Percentiles rank a stretch among this genome's conserved stretches.
phyloP scores from a whole-genome alignment of 2,888 invertebrate genomes.

The Erebia epiphron region DNA sequence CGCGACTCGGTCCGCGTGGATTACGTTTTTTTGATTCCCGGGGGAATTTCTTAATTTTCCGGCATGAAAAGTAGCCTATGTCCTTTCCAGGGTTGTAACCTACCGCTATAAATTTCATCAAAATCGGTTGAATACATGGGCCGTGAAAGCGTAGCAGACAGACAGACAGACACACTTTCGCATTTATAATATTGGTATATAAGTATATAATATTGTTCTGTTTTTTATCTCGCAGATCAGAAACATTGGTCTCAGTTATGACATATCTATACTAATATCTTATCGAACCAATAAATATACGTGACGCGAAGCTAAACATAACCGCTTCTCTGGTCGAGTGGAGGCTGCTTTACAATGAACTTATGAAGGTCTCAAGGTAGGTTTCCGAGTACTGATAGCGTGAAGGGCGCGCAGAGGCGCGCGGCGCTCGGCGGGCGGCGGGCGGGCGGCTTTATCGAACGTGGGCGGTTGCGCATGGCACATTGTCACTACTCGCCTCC shows the following conservation, averaged over 20 bases:
- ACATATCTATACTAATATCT: neutral
- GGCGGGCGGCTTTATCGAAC: slow-evolving; percentile 64
- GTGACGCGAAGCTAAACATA: neutral
- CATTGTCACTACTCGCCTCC: slow-evolving; percentile 45
- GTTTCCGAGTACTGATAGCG: slow-evolving; percentile 20
- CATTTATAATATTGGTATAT: too few species aligned
- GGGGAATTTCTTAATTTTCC: too few species aligned
- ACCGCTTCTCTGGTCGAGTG: slow-evolving; percentile 9
- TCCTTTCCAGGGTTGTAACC: too few species aligned
- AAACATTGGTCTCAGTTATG: neutral
- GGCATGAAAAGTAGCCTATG: too few species aligned
- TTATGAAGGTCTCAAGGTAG: slow-evolving; percentile 30
- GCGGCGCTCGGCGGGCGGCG: slow-evolving; percentile 40
- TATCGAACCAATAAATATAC: neutral
- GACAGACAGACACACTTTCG: too few species aligned
- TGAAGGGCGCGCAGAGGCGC: slow-evolving; percentile 45
- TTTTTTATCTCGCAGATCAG: neutral
- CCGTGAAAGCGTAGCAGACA: too few species aligned
- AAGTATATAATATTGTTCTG: too few species aligned
- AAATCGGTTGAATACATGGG: too few species aligned
- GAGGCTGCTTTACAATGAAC: slow-evolving; percentile 5
- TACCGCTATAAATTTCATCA: too few species aligned
- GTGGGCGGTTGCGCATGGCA: slow-evolving; percentile 68
- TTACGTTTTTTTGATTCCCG: too few species aligned
- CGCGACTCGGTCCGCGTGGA: too few species aligned